Evolutionary conservation across 2,113 vertebrate genomes (phyloP), one percentile per base, ranked within the genome.

Genomic region (Campylorhamphus procurvoides): DNA sequence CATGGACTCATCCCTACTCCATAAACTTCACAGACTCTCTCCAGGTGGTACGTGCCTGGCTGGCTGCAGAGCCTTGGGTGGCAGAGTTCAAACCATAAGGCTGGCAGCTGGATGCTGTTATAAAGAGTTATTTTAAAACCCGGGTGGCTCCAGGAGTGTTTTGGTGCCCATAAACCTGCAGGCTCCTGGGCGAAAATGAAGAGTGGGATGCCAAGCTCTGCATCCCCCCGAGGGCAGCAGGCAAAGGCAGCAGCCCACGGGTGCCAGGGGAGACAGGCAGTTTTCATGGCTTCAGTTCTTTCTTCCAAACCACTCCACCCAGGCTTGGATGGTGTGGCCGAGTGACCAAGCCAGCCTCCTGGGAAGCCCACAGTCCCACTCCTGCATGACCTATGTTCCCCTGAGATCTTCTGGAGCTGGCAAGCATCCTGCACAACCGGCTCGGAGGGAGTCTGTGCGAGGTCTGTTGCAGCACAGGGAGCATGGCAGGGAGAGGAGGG

Each of bases 391-490:
- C 83, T 53, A 39, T 55, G 55, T 75, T 95, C 91, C 95, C 94
- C 94, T 87, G 93, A 95, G 88, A 88, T 95, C 90, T 93, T 84
- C 86, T 76, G 80, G 72, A 84, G 76, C 74, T 87, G 75, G 53
- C 75, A 79, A 87, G 82, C 77, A 87, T 95, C 84, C 87, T 66
- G 81, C 80, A 85, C 50, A 10, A 73, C 37, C 3, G 3, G 69
- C 87, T 87, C 8, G 0, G 35, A 89, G 69, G 74, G 75, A 95
- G 73, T 78, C 87, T 58, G 84, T 87, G 93, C 8, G 5, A 94
- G 84, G 84, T 89, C 89, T 91, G 84, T 78, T 9, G 22, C 95
- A 91, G 84, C 80, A 90, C 63, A 64, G 77, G 86, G 78, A 89
- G 81, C 62, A 55, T 15, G 69, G 76, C 60, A 78, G 73, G 81